Base-by-base conservation (phyloP, 92 coral and sea anemone genomes). In the Epizoanthus scotinus region DNA sequence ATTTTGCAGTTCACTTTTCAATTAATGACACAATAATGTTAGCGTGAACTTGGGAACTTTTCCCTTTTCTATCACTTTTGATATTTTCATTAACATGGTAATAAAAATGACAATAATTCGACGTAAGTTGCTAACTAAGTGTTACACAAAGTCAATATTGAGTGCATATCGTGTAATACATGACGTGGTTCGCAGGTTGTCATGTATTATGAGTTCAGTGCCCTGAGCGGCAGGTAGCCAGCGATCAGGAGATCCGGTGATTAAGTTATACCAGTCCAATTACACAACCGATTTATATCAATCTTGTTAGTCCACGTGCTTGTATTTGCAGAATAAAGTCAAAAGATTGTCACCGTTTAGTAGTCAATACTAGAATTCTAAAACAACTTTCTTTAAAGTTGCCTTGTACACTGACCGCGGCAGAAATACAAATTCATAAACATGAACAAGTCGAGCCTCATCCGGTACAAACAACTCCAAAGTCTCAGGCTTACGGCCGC, bases 101-200 rank as follows among this genome's bases (percentile, higher is more conserved):
- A 29, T 26, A 25, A 63, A 6, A n/a, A 63, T 29, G 17, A 17
- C 17, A 15, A 61, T 24, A 29, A 64, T 64, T 64, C 18, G 69
- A 8, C 28, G 28, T 64, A 28, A 7, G 22, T 64, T 62, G 70
- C 70, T 4, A 64, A 40, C 14, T 17, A 27, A 17, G 22, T 64
- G 28, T 64, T 20, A 29, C 3, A 26, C 47, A 64, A 31, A 27
- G 70, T 38, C 31, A 31, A 64, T 64, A 29, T 29, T 64, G 14
- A 8, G 44, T 15, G 38, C 70, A 15, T 47, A 47, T 64, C 6
- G 12, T 62, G 67, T 62, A 7, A 26, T 25, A 3, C n/a, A 20
- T 63, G 14, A 64, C 36, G 31, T 64, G 21, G 44, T 31, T 64
- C 21, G 47, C 70, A 64, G 70, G 70, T 64, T 64, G 70, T 27